Base-by-base conservation (phyloP, 2,888 invertebrate genomes). In the Didymodactylos carnosus region DNA sequence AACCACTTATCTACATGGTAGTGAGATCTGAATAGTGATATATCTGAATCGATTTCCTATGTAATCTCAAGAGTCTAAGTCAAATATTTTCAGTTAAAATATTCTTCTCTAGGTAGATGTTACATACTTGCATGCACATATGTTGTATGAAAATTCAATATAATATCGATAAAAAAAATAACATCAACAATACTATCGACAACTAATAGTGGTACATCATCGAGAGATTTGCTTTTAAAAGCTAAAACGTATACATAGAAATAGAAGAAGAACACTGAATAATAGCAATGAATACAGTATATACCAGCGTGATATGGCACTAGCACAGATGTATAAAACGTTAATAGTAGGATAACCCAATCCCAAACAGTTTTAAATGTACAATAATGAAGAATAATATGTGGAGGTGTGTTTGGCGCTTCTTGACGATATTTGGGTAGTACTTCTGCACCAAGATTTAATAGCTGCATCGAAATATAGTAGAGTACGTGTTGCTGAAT, bases 81-180 rank as follows among this genome's bases (percentile, higher is more conserved):
- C n/a, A n/a, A n/a, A n/a, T n/a, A n/a, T n/a, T n/a, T n/a, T n/a
- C n/a, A n/a, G n/a, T n/a, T 43, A 19, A 43, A 43, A 53, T 1
- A 29, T 25, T 14, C 97, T 79, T 87, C 86, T 23, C 87, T 87
- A 49, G 85, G 85, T 1, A 86, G n/a, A n/a, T n/a, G n/a, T 46
- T 46, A 7, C 13, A n/a, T 62, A 62, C 62, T 62, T 62, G 62
- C 91, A 71, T 98, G 98, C 80, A 98, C 98, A 86, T 98, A 98
- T 77, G 98, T 98, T 78, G 98, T 98, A 87, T 98, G 98, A 87
- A 98, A 98, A 87, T 98, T 98, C 83, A 98, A 89, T 84, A 97
- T 93, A 85, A 98, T 98, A 87, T 98, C 98, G 85, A 98, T 94
- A 87, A 98, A 98, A 88, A 98, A 98, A 83, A 98, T 94, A 80